These are phyloP conservation scores for Aphodius granarius DNA, from an alignment of 2,888 invertebrate genomes.

Conservation along the genomic window DNA sequence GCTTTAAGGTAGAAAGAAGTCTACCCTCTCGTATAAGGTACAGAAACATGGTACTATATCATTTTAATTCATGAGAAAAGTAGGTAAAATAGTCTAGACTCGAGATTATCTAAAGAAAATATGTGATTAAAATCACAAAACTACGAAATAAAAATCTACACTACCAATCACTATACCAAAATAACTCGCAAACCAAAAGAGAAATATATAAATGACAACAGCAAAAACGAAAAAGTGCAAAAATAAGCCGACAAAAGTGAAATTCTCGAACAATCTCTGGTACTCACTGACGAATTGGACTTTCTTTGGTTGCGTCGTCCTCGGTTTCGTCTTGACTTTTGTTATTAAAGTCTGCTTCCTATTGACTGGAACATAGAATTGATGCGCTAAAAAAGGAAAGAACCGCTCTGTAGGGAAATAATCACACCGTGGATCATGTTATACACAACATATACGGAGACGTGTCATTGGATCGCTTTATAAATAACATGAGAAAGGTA, in stretches of 20 bases:
- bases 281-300: constrained; percentile 91
- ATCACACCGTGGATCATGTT: neutral
- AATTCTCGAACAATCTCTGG: constrained; percentile 5
- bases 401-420: constrained; percentile 14
- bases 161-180: no score
- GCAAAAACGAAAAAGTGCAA: neutral
- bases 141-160: neutral
- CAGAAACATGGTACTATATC: no score
- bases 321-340: constrained; percentile 77
- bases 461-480: neutral
- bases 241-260: neutral
- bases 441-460: neutral
- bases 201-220: neutral
- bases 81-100: no score
- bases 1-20: no score
- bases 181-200: neutral
- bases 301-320: constrained; percentile 87
- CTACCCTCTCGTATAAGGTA: no score
- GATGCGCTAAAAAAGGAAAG: neutral
- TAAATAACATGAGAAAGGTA: neutral
- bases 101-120: neutral
- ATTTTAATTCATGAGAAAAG: no score
- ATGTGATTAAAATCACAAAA: neutral
- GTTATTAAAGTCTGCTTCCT: constrained; percentile 71
- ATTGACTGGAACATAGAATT: constrained; percentile 43